Evolutionary conservation across 30 jellyfish, hydroid and myxozoan genomes (phyloP), one percentile per base, ranked within the genome.

Genomic region (Chrysaora quinquecirrha): DNA sequence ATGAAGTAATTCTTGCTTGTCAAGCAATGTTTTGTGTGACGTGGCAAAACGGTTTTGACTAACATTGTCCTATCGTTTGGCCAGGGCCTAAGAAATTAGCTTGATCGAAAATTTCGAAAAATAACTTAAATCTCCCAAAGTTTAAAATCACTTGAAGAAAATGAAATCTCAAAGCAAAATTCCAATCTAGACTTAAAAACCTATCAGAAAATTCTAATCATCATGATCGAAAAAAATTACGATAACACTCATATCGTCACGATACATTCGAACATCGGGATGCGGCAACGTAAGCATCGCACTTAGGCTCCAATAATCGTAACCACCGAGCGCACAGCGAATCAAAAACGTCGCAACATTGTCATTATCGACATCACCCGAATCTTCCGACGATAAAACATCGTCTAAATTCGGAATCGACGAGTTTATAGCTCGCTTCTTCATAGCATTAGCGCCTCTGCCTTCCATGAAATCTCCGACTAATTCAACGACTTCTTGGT

Each of bases 261-360:
- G 46, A 72, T 87, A 94, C 95, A 94, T 74, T 16, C 99, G 89
- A 32, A 87, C 97, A n/a, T 94, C 99, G 9, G 99, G 99, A 64
- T 94, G 85, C 19, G 97, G 91, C 71, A 94, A 29, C 23, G 99
- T 73, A 60, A 94, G 66, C 99, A 94, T 94, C 22, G 99, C 87
- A 23, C 96, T 78, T 25, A 94, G 28, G 71, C 73, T 81, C 33
- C 56, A 32, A 18, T 49, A 82, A 71, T 94, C 96, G 52, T 68
- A 86, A 11, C 99, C 99, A 35, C 97, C 99, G 20, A 94, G 91
- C 0, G 99, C 99, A 49, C 87, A 87, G 32, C 99, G 99, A 48
- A 94, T 82, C 78, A 94, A 68, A 84, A 75, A 94, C 78, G 97
- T 94, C 11, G 99, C 96, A 27, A 83, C 97, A 66, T 87, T 94